Percentiles rank a stretch among this genome's conserved stretches.
Evolutionary conservation across 2,797 vertebrate genomes (phyloP).

Genomic region (Avahi laniger): DNA sequence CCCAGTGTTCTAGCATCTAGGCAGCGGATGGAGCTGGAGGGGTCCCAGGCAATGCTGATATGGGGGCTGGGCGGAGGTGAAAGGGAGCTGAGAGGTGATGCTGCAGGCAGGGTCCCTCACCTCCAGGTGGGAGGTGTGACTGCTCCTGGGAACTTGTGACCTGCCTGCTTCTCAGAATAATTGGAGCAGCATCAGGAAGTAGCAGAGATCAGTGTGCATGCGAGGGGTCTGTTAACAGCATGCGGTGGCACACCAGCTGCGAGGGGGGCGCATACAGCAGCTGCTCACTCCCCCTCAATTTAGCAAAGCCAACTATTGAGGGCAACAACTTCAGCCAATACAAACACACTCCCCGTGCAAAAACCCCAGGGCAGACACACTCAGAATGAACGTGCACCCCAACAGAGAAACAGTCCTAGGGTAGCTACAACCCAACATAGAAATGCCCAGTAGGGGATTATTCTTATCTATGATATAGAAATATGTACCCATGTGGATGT

Average conservation of each 20-base stretch:
- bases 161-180: constrained; percentile 58
- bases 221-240: neutral
- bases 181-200: constrained; percentile 62
- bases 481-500: neutral
- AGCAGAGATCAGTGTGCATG: neutral
- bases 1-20: neutral
- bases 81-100: constrained; percentile 9
- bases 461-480: neutral
- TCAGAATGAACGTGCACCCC: neutral
- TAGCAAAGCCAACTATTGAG: neutral
- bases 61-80: neutral
- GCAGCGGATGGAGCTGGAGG: neutral
- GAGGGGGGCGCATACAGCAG: neutral
- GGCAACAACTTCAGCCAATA: neutral
- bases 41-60: neutral
- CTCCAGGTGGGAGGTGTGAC: constrained; percentile 53
- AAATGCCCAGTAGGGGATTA: neutral
- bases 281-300: neutral
- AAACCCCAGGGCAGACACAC: neutral
- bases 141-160: constrained; percentile 65
- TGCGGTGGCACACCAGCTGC: accelerated
- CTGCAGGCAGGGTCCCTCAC: neutral
- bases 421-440: neutral
- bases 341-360: neutral
- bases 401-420: neutral